Evolutionary conservation across 2,888 invertebrate species (phyloP).

Genomic region (Sminthurinus aureus): DNA sequence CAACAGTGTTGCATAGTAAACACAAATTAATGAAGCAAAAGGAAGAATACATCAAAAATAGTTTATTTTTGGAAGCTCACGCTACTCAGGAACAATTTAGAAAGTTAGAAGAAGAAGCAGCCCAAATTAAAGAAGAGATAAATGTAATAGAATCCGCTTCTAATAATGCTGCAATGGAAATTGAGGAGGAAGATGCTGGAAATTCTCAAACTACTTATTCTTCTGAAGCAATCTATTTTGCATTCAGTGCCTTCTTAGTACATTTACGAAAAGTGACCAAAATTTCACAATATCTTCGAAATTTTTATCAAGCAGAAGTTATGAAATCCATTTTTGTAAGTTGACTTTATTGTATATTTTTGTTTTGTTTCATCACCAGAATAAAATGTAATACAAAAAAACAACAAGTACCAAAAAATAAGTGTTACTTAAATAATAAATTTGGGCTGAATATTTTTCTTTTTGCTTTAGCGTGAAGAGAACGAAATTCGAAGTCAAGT

Average conservation of each 20-base stretch:
- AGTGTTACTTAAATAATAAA: not conserved
- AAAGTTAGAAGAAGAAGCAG: constrained; percentile 28
- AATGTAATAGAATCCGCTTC: constrained; percentile 1
- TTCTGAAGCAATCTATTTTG: constrained; percentile 20
- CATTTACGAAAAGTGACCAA: constrained; percentile 26
- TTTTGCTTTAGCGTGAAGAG: constrained; percentile 27
- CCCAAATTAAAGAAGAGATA: constrained; percentile 13
- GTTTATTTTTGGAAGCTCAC: constrained; percentile 33
- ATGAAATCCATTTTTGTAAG: constrained; percentile 36
- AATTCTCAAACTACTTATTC: constrained; percentile 11
- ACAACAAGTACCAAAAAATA: not conserved
- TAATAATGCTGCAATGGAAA: constrained; percentile 16
- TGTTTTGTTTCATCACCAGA: no score
- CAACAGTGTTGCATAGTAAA: constrained; percentile 23
- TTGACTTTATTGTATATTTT: not conserved
- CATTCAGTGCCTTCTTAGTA: constrained; percentile 35
- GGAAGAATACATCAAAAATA: constrained; percentile 20
- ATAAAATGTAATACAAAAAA: not conserved
- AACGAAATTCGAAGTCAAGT: constrained; percentile 30
- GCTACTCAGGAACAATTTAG: constrained; percentile 26
- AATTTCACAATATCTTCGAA: constrained; percentile 34
- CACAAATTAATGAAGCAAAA: constrained; percentile 29
- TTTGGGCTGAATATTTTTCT: not conserved
- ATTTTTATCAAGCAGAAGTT: constrained; percentile 38
- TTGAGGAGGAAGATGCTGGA: constrained; percentile 18